A percentile compares a stretch with the other conserved stretches of the same genome.
Conservation (phyloP, 2,113 vertebrate genomes). For the Speoplatyrhinus poulsoni region DNA sequence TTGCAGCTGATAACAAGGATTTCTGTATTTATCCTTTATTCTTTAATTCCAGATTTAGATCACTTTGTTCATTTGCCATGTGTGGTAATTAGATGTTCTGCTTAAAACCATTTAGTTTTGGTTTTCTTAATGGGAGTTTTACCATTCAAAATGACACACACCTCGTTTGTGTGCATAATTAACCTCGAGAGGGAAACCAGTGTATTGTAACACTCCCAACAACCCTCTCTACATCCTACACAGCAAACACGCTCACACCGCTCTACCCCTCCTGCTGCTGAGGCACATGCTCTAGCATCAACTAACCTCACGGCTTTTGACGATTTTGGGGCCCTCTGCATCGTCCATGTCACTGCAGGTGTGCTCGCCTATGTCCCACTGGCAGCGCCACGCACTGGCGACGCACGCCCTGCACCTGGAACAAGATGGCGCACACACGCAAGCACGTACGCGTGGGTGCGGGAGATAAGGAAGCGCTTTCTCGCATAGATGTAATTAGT, state of each 20-base stretch:
- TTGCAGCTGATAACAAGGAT: slow-evolving; percentile 58
- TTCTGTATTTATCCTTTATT: slow-evolving; percentile 38
- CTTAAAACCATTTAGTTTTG: background rate
- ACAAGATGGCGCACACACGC: slow-evolving; percentile 33
- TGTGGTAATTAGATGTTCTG: slow-evolving; percentile 11
- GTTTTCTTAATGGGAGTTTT: background rate
- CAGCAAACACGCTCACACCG: no score
- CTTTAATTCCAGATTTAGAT: slow-evolving; percentile 37
- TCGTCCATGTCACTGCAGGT: slow-evolving; percentile 82
- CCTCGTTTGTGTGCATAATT: no score
- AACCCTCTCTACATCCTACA: no score
- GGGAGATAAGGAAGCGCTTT: slow-evolving; percentile 15
- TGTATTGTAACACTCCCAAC: background rate
- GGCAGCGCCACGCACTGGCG: slow-evolving; percentile 88
- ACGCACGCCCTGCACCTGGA: slow-evolving; percentile 89
- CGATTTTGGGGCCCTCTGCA: slow-evolving; percentile 61
- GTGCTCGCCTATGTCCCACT: slow-evolving; percentile 84
- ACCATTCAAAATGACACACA: background rate
- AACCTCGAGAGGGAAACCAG: background rate
- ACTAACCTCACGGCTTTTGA: slow-evolving; percentile 85
- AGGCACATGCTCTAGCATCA: background rate
- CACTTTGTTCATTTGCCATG: background rate
- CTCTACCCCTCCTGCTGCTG: no score
- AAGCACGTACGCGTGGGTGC: background rate
- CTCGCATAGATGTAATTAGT: background rate